Conservation (phyloP, 2,888 invertebrate species). For the Lochmaea capreae region DNA sequence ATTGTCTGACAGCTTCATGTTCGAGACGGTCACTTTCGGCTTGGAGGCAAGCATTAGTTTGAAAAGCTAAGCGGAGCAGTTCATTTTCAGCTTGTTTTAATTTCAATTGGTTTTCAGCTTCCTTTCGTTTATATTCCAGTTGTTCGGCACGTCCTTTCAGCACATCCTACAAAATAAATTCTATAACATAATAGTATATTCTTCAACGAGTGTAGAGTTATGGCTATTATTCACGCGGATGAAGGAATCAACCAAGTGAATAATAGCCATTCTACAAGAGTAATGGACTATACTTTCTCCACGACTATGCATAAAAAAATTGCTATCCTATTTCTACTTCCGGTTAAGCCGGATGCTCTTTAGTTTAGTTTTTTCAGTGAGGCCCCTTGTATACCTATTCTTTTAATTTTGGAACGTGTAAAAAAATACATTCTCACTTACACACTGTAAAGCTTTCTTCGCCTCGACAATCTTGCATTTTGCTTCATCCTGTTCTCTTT, state of each 20-base stretch:
- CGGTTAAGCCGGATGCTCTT: no score
- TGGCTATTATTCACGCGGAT: no score
- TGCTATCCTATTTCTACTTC: no score
- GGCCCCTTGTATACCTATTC: no score
- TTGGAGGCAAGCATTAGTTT: conserved; percentile 58
- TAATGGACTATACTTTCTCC: no score
- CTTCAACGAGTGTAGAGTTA: no score
- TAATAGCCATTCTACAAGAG: not conserved
- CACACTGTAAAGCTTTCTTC: conserved; percentile 55
- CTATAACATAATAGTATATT: no score
- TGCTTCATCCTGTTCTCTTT: conserved; percentile 59
- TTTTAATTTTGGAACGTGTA: no score
- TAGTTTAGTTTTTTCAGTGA: no score
- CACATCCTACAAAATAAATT: conserved; percentile 54
- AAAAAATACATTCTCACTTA: conserved; percentile 39
- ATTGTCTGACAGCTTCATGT: conserved; percentile 54
- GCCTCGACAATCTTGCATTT: conserved; percentile 58
- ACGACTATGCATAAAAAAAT: no score
- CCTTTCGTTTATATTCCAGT: conserved; percentile 55
- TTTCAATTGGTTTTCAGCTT: conserved; percentile 57
- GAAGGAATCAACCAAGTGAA: no score
- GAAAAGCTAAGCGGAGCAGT: conserved; percentile 55
- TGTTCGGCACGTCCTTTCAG: conserved; percentile 60
- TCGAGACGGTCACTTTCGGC: conserved; percentile 58
- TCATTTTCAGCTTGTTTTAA: conserved; percentile 61